Conservation (phyloP, 2,888 invertebrate genomes). For the Sipunculus nudus region DNA sequence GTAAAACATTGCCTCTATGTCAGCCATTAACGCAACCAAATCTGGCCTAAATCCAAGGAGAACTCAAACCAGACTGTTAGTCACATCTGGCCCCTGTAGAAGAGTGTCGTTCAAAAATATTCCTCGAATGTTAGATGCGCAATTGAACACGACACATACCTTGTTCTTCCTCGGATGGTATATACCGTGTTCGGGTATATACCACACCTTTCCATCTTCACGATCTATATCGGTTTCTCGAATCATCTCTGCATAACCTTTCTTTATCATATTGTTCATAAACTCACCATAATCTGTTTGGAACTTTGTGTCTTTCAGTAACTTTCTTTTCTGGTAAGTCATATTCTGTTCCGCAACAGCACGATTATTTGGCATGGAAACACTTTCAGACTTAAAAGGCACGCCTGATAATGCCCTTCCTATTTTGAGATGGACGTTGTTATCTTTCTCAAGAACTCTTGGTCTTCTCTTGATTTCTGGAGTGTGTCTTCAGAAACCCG, state of each 20-base stretch:
- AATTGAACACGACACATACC: conserved; percentile 16
- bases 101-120: conserved; percentile 34
- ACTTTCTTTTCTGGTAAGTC: not conserved
- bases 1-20: conserved; percentile 34
- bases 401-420: conserved; percentile 6
- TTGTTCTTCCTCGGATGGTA: conserved; percentile 12
- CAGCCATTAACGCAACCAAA: conserved; percentile 20
- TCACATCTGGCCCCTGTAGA: conserved; percentile 16
- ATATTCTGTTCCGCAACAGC: not conserved
- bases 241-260: conserved; percentile 2
- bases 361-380: conserved; percentile 13
- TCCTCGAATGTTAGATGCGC: conserved; percentile 5
- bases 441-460: not conserved
- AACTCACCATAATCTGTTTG: not conserved
- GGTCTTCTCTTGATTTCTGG: not conserved
- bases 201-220: conserved; percentile 1
- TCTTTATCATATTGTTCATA: not conserved
- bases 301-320: not conserved
- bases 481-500: not conserved
- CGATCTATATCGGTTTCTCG: not conserved
- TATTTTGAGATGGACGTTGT: not conserved
- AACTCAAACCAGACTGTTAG: conserved; percentile 29
- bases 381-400: not conserved
- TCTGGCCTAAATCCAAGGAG: conserved; percentile 29
- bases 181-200: conserved; percentile 36